Conservation (phyloP, 2,113 vertebrate genomes). For the Pavo muticus region DNA sequence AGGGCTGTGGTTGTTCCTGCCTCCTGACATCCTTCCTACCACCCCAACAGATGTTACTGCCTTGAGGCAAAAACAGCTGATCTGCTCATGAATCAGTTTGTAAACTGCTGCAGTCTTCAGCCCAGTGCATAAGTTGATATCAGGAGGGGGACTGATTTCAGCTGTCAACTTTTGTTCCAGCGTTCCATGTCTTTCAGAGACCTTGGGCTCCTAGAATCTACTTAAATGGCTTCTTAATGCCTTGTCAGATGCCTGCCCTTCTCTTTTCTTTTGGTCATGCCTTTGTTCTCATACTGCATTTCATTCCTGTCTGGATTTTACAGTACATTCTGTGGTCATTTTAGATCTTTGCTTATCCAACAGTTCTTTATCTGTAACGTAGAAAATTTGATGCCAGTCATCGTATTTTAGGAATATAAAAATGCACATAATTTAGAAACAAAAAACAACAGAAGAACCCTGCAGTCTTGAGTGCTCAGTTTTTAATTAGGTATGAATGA, state of each 20-base stretch:
- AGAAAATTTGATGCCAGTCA: background rate
- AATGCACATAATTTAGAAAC: background rate
- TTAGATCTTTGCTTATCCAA: conserved; percentile 20
- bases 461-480: background rate
- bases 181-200: conserved; percentile 22
- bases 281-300: conserved; percentile 4
- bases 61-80: conserved; percentile 29
- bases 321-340: background rate
- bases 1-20: conserved; percentile 8
- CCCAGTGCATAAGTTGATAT: background rate
- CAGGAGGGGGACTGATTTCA: conserved; percentile 6
- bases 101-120: conserved; percentile 34
- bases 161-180: background rate
- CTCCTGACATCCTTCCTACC: background rate
- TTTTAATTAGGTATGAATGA: background rate
- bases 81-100: conserved; percentile 31
- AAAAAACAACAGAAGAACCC: background rate
- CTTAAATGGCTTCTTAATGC: conserved; percentile 23
- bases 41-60: conserved; percentile 50
- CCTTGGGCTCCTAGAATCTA: conserved; percentile 31
- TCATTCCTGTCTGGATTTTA: conserved; percentile 38
- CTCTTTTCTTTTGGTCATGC: background rate
- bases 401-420: background rate
- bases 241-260: conserved; percentile 14
- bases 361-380: background rate